These are phyloP conservation scores for Hoplodrina blanda DNA, from an alignment of 2,888 invertebrate species.

Conservation along the genomic window DNA sequence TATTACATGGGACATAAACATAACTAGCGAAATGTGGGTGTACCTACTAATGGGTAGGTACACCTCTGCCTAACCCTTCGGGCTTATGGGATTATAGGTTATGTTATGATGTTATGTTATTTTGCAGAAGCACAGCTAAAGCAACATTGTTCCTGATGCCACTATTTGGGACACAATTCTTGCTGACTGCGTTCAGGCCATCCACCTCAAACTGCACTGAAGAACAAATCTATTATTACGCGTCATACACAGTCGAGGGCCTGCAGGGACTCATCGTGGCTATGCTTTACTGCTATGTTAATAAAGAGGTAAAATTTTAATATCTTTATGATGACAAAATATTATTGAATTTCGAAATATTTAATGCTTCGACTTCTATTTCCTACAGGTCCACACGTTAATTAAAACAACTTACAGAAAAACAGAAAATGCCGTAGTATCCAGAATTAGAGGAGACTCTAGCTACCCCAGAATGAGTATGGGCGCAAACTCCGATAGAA, in stretches of 20 bases:
- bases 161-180: constrained; percentile 93
- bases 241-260: constrained; percentile 91
- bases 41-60: no score
- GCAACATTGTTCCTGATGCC: constrained; percentile 93
- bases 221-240: constrained; percentile 91
- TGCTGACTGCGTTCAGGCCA: constrained; percentile 91
- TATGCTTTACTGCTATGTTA: constrained; percentile 92
- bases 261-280: constrained; percentile 92
- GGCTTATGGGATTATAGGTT: no score
- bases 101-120: no score
- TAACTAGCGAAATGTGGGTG: no score
- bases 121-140: constrained; percentile 91
- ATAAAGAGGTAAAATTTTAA: constrained; percentile 89
- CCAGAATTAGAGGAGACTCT: constrained; percentile 79
- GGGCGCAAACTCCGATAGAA: constrained; percentile 74
- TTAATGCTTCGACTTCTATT: constrained; percentile 1
- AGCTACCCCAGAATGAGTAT: constrained; percentile 73
- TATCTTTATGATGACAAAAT: background rate
- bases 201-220: constrained; percentile 85
- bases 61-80: no score
- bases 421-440: constrained; percentile 83
- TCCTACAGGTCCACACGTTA: constrained; percentile 81
- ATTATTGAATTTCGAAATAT: constrained; percentile 4
- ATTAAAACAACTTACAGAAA: constrained; percentile 85
- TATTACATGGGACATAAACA: no score